Evolutionary conservation across 2,888 invertebrate genomes (phyloP).

Genomic region (Bimastos eiseni): DNA sequence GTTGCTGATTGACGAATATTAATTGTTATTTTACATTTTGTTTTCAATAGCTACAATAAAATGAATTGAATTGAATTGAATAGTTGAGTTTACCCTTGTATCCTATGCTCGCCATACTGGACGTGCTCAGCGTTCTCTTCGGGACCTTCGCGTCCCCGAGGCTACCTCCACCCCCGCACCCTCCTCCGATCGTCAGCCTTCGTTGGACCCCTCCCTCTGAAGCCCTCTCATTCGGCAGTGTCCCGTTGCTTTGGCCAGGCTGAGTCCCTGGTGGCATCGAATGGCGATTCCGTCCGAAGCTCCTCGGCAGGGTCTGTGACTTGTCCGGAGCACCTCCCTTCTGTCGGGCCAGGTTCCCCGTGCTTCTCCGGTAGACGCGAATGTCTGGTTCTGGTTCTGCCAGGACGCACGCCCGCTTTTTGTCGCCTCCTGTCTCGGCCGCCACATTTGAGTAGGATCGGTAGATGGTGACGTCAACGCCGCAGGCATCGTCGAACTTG

Average conservation of each 20-base stretch:
- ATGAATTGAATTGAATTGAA: too few relatives aligned
- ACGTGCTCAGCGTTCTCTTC: not conserved
- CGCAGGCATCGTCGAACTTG: not conserved
- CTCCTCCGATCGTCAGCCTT: not conserved
- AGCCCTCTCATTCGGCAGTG: not conserved
- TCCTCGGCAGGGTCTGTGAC: conserved; percentile 22
- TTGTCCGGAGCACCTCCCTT: not conserved
- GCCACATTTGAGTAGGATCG: conserved; percentile 32
- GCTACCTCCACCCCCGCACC: not conserved
- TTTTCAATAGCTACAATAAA: too few relatives aligned
- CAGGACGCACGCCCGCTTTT: not conserved
- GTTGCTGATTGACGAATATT: too few relatives aligned
- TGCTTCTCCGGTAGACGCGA: conserved; percentile 30
- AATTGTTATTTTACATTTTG: too few relatives aligned
- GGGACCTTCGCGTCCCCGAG: not conserved
- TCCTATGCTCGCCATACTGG: conserved; percentile 14
- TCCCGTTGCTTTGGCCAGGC: not conserved
- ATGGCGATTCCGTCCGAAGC: conserved; percentile 25
- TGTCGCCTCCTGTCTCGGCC: not conserved
- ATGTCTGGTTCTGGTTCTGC: conserved; percentile 8
- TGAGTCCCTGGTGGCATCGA: not conserved
- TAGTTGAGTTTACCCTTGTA: not conserved
- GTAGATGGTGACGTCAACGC: conserved; percentile 30
- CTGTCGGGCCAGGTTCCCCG: conserved; percentile 21
- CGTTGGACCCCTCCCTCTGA: not conserved